Conservation (phyloP, 2,888 invertebrate species). For the Diplolepis rosae region DNA sequence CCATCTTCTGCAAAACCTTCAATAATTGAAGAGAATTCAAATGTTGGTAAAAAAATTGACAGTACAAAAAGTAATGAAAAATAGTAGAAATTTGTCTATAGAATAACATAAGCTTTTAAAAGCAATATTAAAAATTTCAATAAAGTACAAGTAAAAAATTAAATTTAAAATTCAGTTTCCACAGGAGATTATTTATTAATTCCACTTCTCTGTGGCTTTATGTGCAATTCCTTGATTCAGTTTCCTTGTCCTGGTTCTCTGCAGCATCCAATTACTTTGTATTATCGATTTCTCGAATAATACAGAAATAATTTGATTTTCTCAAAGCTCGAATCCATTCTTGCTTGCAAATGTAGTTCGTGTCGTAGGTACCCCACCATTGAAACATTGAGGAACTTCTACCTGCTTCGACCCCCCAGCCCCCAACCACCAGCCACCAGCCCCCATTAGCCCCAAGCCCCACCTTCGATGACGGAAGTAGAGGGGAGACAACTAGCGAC, state of each 20-base stretch:
- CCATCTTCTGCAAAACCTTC: too few species aligned
- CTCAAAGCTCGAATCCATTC: slow-evolving; percentile 26
- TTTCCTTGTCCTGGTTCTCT: not conserved
- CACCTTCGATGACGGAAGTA: slow-evolving; percentile 29
- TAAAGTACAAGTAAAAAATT: too few species aligned
- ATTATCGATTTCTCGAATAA: slow-evolving; percentile 27
- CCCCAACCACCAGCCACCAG: too few species aligned
- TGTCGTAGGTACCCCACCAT: not conserved
- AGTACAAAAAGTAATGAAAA: too few species aligned
- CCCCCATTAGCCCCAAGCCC: too few species aligned
- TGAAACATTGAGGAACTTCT: too few species aligned
- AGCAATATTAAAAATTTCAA: too few species aligned
- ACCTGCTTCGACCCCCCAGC: too few species aligned
- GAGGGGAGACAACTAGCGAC: slow-evolving; percentile 23
- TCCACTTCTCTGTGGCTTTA: slow-evolving; percentile 5
- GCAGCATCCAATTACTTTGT: slow-evolving; percentile 13
- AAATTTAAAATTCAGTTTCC: not conserved
- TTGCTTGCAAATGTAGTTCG: slow-evolving; percentile 23
- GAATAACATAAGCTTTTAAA: too few species aligned
- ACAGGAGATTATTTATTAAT: slow-evolving; percentile 23
- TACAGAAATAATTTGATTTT: slow-evolving; percentile 30
- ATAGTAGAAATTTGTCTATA: too few species aligned
- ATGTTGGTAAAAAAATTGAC: too few species aligned
- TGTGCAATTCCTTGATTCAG: slow-evolving; percentile 13
- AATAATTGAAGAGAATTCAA: too few species aligned